Conservation (phyloP, 2,888 invertebrate species). For the Tiliacea citrago region DNA sequence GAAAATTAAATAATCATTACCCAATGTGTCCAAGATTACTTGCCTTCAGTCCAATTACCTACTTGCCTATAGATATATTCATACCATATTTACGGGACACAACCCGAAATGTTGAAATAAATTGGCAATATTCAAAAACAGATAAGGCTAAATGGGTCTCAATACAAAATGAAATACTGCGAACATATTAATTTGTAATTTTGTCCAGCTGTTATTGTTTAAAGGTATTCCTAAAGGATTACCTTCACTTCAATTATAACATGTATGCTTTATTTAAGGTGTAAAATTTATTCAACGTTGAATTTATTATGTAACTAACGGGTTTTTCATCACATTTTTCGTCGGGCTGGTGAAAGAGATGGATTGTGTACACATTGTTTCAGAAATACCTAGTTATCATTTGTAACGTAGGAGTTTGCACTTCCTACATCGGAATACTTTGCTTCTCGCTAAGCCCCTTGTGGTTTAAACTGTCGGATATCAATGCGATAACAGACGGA, state of each 20-base stretch:
- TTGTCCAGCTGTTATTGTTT: slow-evolving; percentile 38
- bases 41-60: not conserved
- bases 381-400: not conserved
- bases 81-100: not conserved
- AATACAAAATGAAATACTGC: slow-evolving; percentile 45
- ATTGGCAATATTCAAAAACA: slow-evolving; percentile 53
- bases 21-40: not conserved
- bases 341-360: slow-evolving; percentile 17
- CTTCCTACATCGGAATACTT: not conserved
- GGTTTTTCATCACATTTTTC: slow-evolving; percentile 22
- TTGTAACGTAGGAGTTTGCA: not conserved
- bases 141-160: slow-evolving; percentile 35
- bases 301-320: slow-evolving; percentile 30
- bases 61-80: not conserved
- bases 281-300: slow-evolving; percentile 34
- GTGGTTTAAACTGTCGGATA: not conserved
- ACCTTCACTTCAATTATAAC: slow-evolving; percentile 26
- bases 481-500: not conserved
- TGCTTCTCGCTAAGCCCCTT: not conserved
- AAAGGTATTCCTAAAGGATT: slow-evolving; percentile 45
- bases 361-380: slow-evolving; percentile 19
- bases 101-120: slow-evolving; percentile 32
- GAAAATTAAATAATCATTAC: not conserved
- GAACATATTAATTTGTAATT: slow-evolving; percentile 57
- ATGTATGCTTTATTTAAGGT: slow-evolving; percentile 40